phyloP scores from a whole-genome alignment of 64 coral and sea anemone species.

The Cladopsammia gracilis region DNA sequence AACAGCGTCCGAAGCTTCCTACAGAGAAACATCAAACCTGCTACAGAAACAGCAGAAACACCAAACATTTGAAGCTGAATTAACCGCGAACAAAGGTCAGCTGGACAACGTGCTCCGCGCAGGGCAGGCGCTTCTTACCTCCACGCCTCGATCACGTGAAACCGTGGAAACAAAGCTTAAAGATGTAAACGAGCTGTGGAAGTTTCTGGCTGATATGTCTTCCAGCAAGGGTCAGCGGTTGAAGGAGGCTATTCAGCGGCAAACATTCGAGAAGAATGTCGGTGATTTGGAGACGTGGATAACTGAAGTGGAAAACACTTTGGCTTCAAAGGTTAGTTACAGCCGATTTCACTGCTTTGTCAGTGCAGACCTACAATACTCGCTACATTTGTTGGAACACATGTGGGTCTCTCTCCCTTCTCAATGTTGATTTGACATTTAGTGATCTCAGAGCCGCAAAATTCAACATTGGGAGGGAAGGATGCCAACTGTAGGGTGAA shows the following conservation, averaged over 20 bases:
- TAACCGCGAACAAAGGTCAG: constrained; percentile 78
- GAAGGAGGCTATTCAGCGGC: constrained; percentile 91
- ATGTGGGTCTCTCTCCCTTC: no score
- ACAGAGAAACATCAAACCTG: constrained; percentile 91
- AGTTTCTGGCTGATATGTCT: constrained; percentile 82
- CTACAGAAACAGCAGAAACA: constrained; percentile 92
- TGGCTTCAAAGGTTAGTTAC: constrained; percentile 55
- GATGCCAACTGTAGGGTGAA: no score
- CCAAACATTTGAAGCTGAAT: constrained; percentile 91
- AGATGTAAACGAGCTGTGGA: constrained; percentile 88
- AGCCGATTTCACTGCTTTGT: no score
- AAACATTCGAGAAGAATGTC: constrained; percentile 89
- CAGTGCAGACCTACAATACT: no score
- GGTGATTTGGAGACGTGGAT: constrained; percentile 90
- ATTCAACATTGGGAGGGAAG: no score
- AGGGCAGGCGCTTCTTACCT: constrained; percentile 47
- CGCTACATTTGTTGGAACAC: no score
- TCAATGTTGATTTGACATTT: no score
- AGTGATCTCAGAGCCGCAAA: no score
- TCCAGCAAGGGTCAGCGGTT: constrained; percentile 84
- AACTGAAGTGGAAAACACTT: constrained; percentile 47
- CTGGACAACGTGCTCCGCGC: constrained; percentile 76
- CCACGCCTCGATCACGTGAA: constrained; percentile 63
- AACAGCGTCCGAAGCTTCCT: constrained; percentile 89
- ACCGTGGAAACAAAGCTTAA: constrained; percentile 79